Evolutionary conservation across 2,888 invertebrate species (phyloP), one percentile per base, ranked within the genome.

Genomic region (Perizoma flavofasciatum): DNA sequence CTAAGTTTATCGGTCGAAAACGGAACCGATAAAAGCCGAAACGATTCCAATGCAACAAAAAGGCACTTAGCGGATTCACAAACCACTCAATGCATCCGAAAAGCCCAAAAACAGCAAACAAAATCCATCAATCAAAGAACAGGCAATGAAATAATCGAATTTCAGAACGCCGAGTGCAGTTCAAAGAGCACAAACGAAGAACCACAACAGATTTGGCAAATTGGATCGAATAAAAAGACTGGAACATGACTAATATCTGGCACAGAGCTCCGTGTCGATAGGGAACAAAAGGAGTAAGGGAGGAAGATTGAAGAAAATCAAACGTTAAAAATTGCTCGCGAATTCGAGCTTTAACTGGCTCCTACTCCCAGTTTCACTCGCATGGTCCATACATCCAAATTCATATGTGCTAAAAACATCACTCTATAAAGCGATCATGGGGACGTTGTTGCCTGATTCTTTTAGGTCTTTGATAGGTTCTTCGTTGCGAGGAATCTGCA

Each of bases 81-180:
- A 83, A 82, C 83, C 83, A 77, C 79, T 77, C 79, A 83, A 80
- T 81, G 80, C 77, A 78, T 63, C 48, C 60, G 58, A 49, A 62
- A 79, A 78, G 77, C 77, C 22, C 72, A 72, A 78, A 79, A 83
- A 85, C 81, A 66, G 64, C 64, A 75, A 81, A 83, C 78, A 75
- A 81, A 83, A 85, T 81, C 80, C 87, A 87, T 89, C 90, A 90
- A 92, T 91, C 91, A 89, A 88, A 91, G 89, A 85, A 86, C 83
- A 79, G 83, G 83, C 81, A 84, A 86, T 84, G 86, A 82, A 84
- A 88, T 89, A 89, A 89, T 89, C 88, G 85, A 86, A 89, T 89
- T 86, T 81, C 79, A 82, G 82, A 87, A 85, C 85, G 84, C 80
- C 81, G 86, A 86, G 85, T 79, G 84, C 84, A 82, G 86, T 82